Percentiles rank a stretch among this genome's conserved stretches.
These are phyloP conservation scores for Poeciliopsis infans DNA, from an alignment of 2,797 vertebrate genomes.

Conservation along the genomic window DNA sequence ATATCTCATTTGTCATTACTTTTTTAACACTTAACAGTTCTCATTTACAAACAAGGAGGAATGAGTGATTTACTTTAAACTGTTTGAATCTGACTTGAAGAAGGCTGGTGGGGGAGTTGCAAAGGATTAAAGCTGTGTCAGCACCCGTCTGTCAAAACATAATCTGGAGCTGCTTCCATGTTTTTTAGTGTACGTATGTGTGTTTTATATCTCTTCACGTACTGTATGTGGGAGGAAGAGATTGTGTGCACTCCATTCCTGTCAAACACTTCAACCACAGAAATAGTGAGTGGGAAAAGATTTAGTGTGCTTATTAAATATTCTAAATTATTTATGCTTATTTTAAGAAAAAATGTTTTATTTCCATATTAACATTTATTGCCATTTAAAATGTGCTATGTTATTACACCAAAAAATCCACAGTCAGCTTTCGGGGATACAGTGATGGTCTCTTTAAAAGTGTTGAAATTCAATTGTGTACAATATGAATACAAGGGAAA, in stretches of 20 bases:
- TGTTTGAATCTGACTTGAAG: conserved; percentile 47
- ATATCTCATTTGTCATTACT: conserved; percentile 23
- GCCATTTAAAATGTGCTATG: conserved; percentile 27
- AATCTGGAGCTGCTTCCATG: conserved; percentile 56
- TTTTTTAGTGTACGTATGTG: conserved; percentile 45
- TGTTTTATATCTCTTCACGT: conserved; percentile 55
- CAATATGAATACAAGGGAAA: conserved; percentile 88
- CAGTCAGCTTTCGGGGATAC: conserved; percentile 9
- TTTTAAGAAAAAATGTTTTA: conserved; percentile 67
- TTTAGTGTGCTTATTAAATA: conserved; percentile 69
- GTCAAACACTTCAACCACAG: conserved; percentile 45
- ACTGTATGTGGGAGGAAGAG: conserved; percentile 70
- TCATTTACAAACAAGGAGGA: conserved; percentile 38
- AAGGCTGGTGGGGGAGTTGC: conserved; percentile 56
- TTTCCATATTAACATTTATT: conserved; percentile 59
- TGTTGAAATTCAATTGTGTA: conserved; percentile 65
- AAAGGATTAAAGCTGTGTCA: conserved; percentile 72
- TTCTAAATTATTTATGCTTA: conserved; percentile 71
- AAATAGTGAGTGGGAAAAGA: conserved; percentile 49
- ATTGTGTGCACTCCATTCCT: conserved; percentile 55
- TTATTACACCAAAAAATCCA: not conserved
- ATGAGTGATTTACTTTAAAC: conserved; percentile 43
- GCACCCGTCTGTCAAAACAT: conserved; percentile 55
- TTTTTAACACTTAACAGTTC: conserved; percentile 28
- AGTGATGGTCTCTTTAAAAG: conserved; percentile 67